Evolutionary conservation across 2,113 vertebrate species (phyloP), one percentile per base, ranked within the genome.

Genomic region (Sprattus sprattus): DNA sequence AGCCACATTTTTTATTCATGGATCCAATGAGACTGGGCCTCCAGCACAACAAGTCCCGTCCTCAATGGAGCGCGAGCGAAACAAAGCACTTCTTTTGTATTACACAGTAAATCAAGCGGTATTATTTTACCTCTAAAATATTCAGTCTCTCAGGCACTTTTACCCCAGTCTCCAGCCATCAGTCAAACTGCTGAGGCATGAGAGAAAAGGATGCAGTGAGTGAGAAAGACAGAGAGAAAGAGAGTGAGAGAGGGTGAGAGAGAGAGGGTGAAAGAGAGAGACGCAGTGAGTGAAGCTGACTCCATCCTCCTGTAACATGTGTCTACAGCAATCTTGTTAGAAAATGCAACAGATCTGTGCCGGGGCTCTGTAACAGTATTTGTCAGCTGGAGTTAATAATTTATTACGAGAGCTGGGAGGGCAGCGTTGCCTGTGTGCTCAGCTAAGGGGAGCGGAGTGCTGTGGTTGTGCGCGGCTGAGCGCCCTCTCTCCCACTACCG

Each of bases 291-390:
- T 95, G 94, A 87, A 94, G 95, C 88, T 87, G 86, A 97, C 97
- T 97, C 96, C 96, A 96, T 96, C 96, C 96, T 96, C 95, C 95
- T 95, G 95, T 97, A 98, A 98, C 97, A 97, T 97, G 96, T 97
- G 97, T 98, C 97, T 97, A 96, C 96, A 97, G 97, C 96, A 97
- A 97, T 98, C 96, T 96, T 97, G 96, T 97, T 98, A 97, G 97
- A 95, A 97, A 97, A 98, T 96, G 94, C 95, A 95, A 94, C 93
- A 94, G 94, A 95, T 95, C 95, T 95, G 93, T 90, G 88, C 94
- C 91, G 87, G 90, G 85, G 93, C 94, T 93, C 94, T 93, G 93
- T 95, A 95, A 95, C 94, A 94, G 93, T 95, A 95, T 95, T 95
- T 95, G 95, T 95, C 95, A 95, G 95, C 93, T 94, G 91, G 91